Conservation (phyloP, 2,113 vertebrate genomes). For the Gadus macrocephalus region DNA sequence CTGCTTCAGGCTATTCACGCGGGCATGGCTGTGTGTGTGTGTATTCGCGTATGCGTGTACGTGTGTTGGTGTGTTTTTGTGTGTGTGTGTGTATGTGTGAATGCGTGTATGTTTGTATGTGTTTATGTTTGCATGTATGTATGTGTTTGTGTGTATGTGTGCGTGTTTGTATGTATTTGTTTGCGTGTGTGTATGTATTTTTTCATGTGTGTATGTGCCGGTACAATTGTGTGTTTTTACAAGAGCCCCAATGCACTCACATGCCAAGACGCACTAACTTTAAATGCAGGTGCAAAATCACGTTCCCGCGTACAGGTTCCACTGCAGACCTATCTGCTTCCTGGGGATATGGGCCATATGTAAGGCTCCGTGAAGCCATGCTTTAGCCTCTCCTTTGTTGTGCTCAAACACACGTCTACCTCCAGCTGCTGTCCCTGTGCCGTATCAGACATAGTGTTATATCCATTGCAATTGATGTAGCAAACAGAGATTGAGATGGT, state of each 20-base stretch:
- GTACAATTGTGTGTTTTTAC: too few species aligned
- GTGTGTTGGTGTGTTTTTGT: conserved; percentile 5
- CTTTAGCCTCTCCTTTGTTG: neutral
- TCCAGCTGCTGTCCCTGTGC: neutral
- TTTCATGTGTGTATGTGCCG: neutral
- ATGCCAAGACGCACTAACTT: conserved; percentile 3
- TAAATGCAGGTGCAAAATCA: conserved; percentile 22
- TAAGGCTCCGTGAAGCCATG: neutral
- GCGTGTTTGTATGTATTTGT: conserved; percentile 8
- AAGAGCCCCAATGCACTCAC: too few species aligned
- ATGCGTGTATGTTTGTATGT: too few species aligned
- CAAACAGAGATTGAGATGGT: too few species aligned
- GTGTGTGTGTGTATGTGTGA: neutral
- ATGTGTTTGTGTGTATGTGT: neutral
- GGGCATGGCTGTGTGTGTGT: conserved; percentile 20
- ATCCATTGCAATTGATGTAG: too few species aligned
- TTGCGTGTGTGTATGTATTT: conserved; percentile 3
- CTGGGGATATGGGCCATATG: neutral
- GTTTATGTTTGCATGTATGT: neutral
- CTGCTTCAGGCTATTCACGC: conserved; percentile 28
- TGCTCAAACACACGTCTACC: neutral
- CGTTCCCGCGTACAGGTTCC: neutral
- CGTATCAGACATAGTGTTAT: neutral
- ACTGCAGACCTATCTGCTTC: neutral
- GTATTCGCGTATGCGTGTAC: conserved; percentile 2